A percentile compares a stretch with the other conserved stretches of the same genome.
Conservation (phyloP, 2,113 vertebrate genomes). For the Pluvianellus socialis region DNA sequence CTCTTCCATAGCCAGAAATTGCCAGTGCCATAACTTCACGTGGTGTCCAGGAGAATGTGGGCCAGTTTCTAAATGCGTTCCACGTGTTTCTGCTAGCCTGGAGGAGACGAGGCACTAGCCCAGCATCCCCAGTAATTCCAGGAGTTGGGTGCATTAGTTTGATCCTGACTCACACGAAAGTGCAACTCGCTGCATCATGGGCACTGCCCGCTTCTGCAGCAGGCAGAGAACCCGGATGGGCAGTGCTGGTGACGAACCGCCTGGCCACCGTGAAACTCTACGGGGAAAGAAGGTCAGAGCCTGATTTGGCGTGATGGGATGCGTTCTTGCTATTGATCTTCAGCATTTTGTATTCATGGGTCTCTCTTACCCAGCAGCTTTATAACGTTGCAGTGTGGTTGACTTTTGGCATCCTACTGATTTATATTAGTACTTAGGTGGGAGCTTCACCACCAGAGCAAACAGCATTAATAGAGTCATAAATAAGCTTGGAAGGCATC, state of each 20-base stretch:
- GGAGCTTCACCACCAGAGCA: background rate
- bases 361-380: background rate
- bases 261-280: background rate
- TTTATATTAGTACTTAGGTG: conserved; percentile 5
- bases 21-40: background rate
- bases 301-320: background rate
- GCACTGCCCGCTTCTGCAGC: background rate
- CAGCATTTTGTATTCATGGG: background rate
- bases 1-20: background rate
- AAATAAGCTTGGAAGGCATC: background rate
- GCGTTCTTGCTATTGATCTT: background rate
- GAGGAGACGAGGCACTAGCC: background rate
- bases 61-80: background rate
- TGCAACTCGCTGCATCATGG: background rate
- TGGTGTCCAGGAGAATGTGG: background rate
- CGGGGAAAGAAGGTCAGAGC: background rate
- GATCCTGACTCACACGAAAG: background rate
- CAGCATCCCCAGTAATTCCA: background rate
- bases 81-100: background rate
- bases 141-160: background rate
- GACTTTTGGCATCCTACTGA: background rate
- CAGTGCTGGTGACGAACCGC: background rate
- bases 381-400: background rate
- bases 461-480: background rate
- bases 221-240: background rate